A percentile compares a stretch with the other conserved stretches of the same genome.
These are phyloP conservation scores for Lontra canadensis DNA, from an alignment of 2,113 vertebrate genomes.

Conservation along the genomic window DNA sequence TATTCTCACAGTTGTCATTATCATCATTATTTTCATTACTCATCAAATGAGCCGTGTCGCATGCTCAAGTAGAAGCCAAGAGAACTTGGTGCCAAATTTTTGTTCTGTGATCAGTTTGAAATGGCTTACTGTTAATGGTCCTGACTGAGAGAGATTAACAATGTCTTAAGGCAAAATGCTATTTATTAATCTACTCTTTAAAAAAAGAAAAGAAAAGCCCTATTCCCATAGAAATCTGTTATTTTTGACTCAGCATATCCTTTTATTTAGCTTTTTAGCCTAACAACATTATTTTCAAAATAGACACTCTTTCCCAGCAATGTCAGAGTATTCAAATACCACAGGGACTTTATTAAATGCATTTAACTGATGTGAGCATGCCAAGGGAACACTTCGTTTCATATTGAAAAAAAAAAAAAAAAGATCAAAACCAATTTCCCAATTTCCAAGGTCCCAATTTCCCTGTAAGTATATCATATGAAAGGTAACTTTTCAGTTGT, in stretches of 20 bases:
- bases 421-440: not conserved
- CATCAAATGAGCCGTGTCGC: conserved; percentile 49
- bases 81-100: not conserved
- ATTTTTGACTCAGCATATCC: conserved; percentile 3
- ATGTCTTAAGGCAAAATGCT: not conserved
- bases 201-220: not conserved
- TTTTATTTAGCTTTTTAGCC: not conserved
- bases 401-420: not conserved
- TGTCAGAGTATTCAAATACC: not conserved
- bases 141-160: conserved; percentile 16
- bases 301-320: not conserved
- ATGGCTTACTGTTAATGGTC: conserved; percentile 17
- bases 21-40: conserved; percentile 56
- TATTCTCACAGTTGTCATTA: conserved; percentile 7
- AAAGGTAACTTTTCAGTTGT: not conserved
- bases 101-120: conserved; percentile 18
- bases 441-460: not conserved
- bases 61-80: conserved; percentile 23
- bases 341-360: not conserved
- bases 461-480: not conserved
- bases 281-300: conserved; percentile 39
- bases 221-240: not conserved
- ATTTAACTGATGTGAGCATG: not conserved
- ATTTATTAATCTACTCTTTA: conserved; percentile 8
- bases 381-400: not conserved